Conservation (phyloP, 2,888 invertebrate species). For the Thysanoteuthis rhombus region DNA sequence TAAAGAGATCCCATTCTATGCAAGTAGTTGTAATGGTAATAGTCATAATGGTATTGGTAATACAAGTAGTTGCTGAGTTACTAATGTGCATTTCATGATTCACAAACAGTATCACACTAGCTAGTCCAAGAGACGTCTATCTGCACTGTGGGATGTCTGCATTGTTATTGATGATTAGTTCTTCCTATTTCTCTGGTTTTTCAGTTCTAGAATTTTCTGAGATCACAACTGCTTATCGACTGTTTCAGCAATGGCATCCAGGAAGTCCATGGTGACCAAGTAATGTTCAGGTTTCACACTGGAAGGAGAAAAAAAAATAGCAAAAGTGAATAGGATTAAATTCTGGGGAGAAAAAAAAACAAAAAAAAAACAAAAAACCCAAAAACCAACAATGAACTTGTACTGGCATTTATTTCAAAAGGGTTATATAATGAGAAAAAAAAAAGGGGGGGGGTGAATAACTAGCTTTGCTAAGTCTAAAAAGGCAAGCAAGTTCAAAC, state of each 20-base stretch:
- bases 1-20: not conserved
- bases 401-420: no score
- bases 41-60: not conserved
- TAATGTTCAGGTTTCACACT: constrained; percentile 83
- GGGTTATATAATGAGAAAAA: no score
- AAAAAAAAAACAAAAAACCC: no score
- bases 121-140: not conserved
- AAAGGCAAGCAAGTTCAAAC: no score
- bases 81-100: not conserved
- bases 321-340: not conserved
- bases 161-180: not conserved
- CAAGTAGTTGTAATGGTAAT: not conserved
- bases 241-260: constrained; percentile 82
- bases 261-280: constrained; percentile 85
- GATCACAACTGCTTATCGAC: constrained; percentile 70
- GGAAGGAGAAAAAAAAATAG: constrained; percentile 41
- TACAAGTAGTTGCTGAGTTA: not conserved
- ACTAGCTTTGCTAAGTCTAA: no score
- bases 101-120: not conserved
- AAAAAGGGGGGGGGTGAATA: no score
- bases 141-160: not conserved
- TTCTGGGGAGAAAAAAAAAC: no score
- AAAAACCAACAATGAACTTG: no score
- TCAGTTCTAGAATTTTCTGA: constrained; percentile 24
- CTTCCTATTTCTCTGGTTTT: not conserved